Conservation (phyloP, 1,140 invertebrate genomes). For the Ceratoteleas bidentatus region DNA sequence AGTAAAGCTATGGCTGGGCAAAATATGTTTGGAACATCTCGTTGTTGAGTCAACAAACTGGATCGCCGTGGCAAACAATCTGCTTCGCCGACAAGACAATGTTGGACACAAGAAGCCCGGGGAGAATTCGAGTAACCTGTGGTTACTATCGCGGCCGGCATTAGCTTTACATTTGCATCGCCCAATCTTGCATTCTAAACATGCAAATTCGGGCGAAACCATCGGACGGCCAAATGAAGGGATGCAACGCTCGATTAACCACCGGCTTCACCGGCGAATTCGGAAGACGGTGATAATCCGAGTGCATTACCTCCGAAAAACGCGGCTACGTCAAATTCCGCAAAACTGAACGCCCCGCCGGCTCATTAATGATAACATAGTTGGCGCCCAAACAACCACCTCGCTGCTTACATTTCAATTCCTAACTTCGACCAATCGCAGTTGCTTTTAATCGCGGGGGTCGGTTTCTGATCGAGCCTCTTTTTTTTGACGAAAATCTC, state of each 20-base stretch:
- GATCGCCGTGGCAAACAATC: constrained; percentile 13
- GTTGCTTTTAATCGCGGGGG: too few species aligned
- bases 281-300: constrained; percentile 62
- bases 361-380: constrained; percentile 26
- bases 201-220: constrained; percentile 77
- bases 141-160: constrained; percentile 74
- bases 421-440: neutral
- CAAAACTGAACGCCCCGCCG: constrained; percentile 3
- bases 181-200: constrained; percentile 74
- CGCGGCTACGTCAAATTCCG: constrained; percentile 28
- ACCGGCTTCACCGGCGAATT: constrained; percentile 65
- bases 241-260: constrained; percentile 70
- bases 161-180: constrained; percentile 74
- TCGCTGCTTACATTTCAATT: neutral
- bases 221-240: constrained; percentile 74
- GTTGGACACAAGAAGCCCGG: constrained; percentile 63
- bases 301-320: constrained; percentile 61
- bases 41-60: constrained; percentile 26
- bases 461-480: too few species aligned
- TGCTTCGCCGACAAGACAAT: constrained; percentile 27
- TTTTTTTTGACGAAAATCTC: neutral
- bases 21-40: too few species aligned
- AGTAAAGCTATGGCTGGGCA: too few species aligned
- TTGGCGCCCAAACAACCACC: neutral
- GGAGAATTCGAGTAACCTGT: constrained; percentile 76